Conservation (phyloP, 2,113 vertebrate species). For the Cyanistes caeruleus region DNA sequence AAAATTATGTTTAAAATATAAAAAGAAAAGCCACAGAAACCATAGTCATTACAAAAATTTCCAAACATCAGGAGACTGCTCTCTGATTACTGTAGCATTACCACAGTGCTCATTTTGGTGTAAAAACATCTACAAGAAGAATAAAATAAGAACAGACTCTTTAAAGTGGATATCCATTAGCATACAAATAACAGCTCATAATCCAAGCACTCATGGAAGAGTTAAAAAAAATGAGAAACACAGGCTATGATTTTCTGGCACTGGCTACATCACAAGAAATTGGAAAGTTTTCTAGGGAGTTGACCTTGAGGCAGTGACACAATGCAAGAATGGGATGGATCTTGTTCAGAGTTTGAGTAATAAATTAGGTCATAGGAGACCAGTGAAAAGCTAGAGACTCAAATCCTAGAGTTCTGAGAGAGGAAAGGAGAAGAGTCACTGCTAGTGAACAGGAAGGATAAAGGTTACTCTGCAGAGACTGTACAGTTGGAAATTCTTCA, state of each 20-base stretch:
- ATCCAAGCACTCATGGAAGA: neutral
- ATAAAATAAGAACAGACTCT: neutral
- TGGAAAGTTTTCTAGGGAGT: conserved; percentile 18
- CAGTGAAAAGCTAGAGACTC: conserved; percentile 22
- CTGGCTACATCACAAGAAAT: neutral
- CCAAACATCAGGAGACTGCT: neutral
- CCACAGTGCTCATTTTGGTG: neutral
- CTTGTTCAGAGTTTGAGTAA: conserved; percentile 11
- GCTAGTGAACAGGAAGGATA: neutral
- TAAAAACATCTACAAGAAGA: neutral
- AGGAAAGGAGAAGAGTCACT: neutral
- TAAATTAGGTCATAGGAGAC: conserved; percentile 39
- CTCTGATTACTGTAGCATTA: neutral
- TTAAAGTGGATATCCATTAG: neutral
- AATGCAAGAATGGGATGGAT: neutral
- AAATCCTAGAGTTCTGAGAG: neutral
- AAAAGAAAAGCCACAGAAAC: neutral
- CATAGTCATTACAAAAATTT: neutral
- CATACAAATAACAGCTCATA: neutral
- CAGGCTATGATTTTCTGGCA: conserved; percentile 14
- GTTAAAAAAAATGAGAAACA: neutral
- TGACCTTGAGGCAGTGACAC: neutral
- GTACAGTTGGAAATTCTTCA: neutral
- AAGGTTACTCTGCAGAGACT: neutral
- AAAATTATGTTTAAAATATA: neutral